Percentiles rank a stretch among this genome's conserved stretches.
Evolutionary conservation across 1,140 invertebrate species (phyloP).

Genomic region (Aculops lycopersici): DNA sequence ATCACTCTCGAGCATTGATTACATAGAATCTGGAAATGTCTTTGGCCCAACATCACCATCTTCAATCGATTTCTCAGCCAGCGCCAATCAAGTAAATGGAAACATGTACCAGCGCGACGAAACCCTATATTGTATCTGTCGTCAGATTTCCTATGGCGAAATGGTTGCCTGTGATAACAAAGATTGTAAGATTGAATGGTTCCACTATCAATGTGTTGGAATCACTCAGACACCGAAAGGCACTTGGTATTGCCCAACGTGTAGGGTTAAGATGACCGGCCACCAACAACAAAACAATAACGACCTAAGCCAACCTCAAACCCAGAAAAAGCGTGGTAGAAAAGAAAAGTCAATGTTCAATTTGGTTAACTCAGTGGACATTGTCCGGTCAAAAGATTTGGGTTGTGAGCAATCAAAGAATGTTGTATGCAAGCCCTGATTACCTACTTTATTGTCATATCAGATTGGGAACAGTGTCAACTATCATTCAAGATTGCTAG

Average conservation of each 20-base stretch:
- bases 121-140: constrained; percentile 82
- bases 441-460: too few relatives aligned
- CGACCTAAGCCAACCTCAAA: too few relatives aligned
- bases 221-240: constrained; percentile 80
- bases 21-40: background rate
- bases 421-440: too few relatives aligned
- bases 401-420: too few relatives aligned
- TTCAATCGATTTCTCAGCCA: background rate
- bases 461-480: too few relatives aligned
- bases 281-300: constrained; percentile 4
- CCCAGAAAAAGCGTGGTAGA: too few relatives aligned
- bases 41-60: background rate
- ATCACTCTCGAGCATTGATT: background rate
- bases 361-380: too few relatives aligned
- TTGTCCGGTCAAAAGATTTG: too few relatives aligned
- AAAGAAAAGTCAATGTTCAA: too few relatives aligned
- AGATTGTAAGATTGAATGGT: constrained; percentile 83
- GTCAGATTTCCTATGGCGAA: constrained; percentile 88
- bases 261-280: constrained; percentile 23
- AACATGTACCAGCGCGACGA: constrained; percentile 36
- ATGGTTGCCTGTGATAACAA: constrained; percentile 98
- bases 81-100: background rate
- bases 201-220: constrained; percentile 87
- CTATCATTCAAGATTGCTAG: too few relatives aligned
- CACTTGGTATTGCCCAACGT: constrained; percentile 92